phyloP scores from a whole-genome alignment of 2,888 invertebrate genomes.

The Linhomoeus sp. region DNA sequence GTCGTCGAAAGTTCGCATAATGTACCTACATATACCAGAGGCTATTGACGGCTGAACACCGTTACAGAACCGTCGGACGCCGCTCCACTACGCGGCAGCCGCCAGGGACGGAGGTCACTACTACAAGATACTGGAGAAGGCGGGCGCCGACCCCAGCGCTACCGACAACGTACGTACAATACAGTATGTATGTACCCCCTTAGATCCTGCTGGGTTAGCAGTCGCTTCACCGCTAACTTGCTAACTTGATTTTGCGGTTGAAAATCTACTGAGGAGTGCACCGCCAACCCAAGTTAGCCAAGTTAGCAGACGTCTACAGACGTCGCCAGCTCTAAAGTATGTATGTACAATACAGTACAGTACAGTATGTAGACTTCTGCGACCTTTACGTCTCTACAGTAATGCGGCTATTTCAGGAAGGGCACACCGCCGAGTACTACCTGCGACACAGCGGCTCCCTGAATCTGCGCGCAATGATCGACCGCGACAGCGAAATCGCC shows the following conservation, averaged over 20 bases:
- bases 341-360: too few relatives aligned
- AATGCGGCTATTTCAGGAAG: conserved; percentile 39
- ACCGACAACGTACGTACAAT: conserved; percentile 63
- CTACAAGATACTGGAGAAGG: conserved; percentile 52
- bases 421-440: conserved; percentile 58
- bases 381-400: neutral
- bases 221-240: too few relatives aligned
- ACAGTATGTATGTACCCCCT: too few relatives aligned
- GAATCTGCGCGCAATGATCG: conserved; percentile 35
- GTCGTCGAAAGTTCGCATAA: too few relatives aligned
- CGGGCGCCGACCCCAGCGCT: conserved; percentile 62
- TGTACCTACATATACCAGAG: too few relatives aligned
- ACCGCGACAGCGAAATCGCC: conserved; percentile 9
- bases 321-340: too few relatives aligned
- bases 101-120: conserved; percentile 51
- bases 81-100: conserved; percentile 66
- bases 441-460: conserved; percentile 47
- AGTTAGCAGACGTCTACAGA: too few relatives aligned
- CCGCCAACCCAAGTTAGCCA: too few relatives aligned
- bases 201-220: too few relatives aligned
- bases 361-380: neutral
- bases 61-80: conserved; percentile 52
- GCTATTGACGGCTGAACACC: too few relatives aligned
- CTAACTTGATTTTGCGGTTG: too few relatives aligned
- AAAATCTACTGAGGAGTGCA: too few relatives aligned